Evolutionary conservation across 2,888 invertebrate genomes (phyloP), one percentile per base, ranked within the genome.

Genomic region (Clusia tigrina): DNA sequence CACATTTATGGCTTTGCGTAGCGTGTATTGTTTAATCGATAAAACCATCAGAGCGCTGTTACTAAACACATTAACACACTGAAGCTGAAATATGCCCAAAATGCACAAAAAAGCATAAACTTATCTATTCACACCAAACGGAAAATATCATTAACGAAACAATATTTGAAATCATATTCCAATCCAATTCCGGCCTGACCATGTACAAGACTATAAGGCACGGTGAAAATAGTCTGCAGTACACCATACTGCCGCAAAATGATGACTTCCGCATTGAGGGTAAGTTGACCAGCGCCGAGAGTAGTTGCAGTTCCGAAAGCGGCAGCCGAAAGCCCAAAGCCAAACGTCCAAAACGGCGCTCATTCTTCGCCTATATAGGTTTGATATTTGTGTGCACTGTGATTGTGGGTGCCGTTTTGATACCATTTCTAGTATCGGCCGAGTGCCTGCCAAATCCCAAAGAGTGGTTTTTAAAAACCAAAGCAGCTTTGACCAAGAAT

Each of bases 201-300:
- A 91, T 91, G 91, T 90, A 90, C 85, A 91, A 90, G 85, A 90
- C 90, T 72, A 90, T 90, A 80, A 85, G 90, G 68, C 90, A 90
- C 81, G 90, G 90, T 67, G 90, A 91, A 81, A 89, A 90, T 75
- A 89, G 90, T 78, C 86, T 91, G 73, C 90, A 90, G 78, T 91
- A 91, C 82, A 90, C 90, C 72, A 90, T 91, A 74, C 85, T 91
- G 68, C 90, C 90, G 64, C 90, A 90, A 81, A 89, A 89, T 63
- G 90, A 90, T 80, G 89, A 89, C 79, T 87, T 88, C 72, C 83
- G 88, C 64, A 86, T 81, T 72, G 88, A 88, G 67, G 88, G 88
- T 71, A 88, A 88, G 63, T 74, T 87, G 66, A 86, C 86, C 71
- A 86, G 86, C 67, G 87, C 85, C 71, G 86, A 86, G 63, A 73